Conservation (phyloP, 2,113 vertebrate species). For the Burhinus oedicnemus region DNA sequence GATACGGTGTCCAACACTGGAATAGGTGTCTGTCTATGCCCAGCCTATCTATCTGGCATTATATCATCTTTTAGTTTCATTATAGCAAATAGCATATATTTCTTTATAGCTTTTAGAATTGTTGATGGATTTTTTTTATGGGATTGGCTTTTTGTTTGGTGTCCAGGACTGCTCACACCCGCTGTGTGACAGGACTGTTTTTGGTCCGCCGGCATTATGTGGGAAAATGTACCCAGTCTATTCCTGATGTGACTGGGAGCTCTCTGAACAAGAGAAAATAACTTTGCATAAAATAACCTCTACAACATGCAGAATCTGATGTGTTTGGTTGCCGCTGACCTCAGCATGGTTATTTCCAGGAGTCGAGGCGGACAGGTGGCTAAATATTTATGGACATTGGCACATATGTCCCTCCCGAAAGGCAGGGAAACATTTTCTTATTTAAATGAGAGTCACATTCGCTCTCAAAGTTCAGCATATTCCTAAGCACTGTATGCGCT, state of each 20-base stretch:
- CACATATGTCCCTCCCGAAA: neutral
- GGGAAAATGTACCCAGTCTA: too few relatives aligned
- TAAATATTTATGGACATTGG: neutral
- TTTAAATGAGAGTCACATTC: neutral
- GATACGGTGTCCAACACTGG: neutral
- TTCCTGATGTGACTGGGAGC: neutral
- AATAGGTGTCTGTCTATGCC: neutral
- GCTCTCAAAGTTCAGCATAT: neutral
- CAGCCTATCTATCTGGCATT: too few relatives aligned
- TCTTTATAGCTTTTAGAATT: neutral
- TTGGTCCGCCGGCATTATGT: neutral
- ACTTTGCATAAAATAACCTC: neutral
- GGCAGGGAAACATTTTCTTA: neutral
- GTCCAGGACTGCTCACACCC: neutral
- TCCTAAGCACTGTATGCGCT: neutral
- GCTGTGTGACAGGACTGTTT: neutral
- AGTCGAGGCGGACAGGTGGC: neutral
- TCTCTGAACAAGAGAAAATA: neutral
- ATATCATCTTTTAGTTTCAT: neutral
- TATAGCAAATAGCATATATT: neutral
- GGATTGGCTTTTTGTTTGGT: neutral
- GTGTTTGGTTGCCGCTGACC: neutral
- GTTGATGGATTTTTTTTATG: neutral
- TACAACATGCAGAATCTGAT: neutral
- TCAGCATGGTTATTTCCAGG: neutral